Conservation (phyloP, 2,113 vertebrate species). For the Todiramphus chloris region DNA sequence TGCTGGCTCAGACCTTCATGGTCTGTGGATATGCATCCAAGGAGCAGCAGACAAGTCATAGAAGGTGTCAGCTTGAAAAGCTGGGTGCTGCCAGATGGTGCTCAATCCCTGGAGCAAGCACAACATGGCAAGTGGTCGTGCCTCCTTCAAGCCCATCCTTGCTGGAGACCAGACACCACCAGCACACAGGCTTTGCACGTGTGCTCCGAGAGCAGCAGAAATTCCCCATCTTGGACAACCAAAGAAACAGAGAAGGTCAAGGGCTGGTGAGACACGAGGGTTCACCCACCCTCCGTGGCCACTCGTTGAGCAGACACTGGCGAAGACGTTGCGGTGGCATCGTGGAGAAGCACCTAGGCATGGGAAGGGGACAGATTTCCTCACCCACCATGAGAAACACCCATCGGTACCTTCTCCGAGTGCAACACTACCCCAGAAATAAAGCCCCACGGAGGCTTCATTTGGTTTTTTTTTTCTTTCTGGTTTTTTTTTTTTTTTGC, state of each 20-base stretch:
- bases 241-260: background rate
- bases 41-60: rapidly evolving
- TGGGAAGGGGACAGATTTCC: background rate
- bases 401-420: background rate
- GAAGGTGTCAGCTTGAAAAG: background rate
- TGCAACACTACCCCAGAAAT: background rate
- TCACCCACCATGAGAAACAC: background rate
- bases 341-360: rapidly evolving
- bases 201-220: rapidly evolving
- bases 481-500: background rate
- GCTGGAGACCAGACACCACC: background rate
- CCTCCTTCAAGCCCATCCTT: background rate
- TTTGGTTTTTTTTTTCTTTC: background rate
- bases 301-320: background rate
- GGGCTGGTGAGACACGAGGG: rapidly evolving
- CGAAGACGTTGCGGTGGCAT: background rate
- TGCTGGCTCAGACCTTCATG: background rate
- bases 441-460: background rate
- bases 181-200: background rate
- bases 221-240: background rate
- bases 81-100: background rate
- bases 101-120: background rate
- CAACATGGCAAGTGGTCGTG: rapidly evolving
- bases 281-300: background rate
- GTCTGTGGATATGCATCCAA: rapidly evolving